Conservation (phyloP, 2,888 invertebrate genomes). For the Napeogenes sylphis region DNA sequence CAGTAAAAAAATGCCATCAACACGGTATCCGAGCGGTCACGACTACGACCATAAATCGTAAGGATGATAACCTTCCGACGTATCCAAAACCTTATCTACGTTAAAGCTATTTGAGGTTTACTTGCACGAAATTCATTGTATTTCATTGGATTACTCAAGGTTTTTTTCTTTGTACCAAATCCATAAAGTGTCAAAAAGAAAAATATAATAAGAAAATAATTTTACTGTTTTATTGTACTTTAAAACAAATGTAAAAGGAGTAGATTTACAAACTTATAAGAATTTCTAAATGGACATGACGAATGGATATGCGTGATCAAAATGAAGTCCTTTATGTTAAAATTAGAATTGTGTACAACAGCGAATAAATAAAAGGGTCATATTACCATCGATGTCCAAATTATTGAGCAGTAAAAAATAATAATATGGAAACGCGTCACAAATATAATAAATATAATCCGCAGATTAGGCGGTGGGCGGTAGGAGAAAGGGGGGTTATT, state of each 20-base stretch:
- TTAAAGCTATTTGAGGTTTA: neutral
- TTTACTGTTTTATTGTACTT: neutral
- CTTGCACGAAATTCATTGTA: too few relatives aligned
- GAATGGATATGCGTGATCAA: constrained; percentile 6
- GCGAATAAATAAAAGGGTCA: neutral
- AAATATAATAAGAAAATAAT: neutral
- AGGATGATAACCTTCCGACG: constrained; percentile 47
- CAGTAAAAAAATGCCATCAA: constrained; percentile 4
- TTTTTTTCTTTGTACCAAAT: too few relatives aligned
- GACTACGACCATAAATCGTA: constrained; percentile 50
- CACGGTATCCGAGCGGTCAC: constrained; percentile 12
- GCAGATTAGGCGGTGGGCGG: constrained; percentile 42
- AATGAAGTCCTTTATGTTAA: constrained; percentile 1
- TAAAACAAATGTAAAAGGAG: neutral
- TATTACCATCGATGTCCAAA: constrained; percentile 3
- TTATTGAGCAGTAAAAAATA: constrained; percentile 31
- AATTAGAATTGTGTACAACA: neutral
- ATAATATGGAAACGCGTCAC: constrained; percentile 51
- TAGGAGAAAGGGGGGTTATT: constrained; percentile 45
- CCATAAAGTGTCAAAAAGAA: neutral
- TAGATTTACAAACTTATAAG: neutral
- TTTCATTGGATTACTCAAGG: too few relatives aligned
- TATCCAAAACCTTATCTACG: constrained; percentile 36
- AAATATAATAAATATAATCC: constrained; percentile 63
- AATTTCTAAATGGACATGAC: constrained; percentile 5